Conservation (phyloP, 2,888 invertebrate genomes). For the Drosophila lacicola region DNA sequence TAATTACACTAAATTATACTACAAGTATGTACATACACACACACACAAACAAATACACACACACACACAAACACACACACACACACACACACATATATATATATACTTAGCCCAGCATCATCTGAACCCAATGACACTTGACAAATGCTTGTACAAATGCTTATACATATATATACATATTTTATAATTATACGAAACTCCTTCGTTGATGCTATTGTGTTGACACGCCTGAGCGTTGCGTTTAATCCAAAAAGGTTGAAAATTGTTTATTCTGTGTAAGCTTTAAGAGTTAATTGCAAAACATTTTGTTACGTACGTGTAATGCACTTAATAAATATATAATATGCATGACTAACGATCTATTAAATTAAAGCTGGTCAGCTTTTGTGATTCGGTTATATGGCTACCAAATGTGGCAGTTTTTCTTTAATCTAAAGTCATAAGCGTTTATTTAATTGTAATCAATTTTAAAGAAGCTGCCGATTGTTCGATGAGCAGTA, state of each 20-base stretch:
- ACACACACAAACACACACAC: too few species aligned
- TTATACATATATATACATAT: not conserved
- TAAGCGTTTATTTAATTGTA: too few species aligned
- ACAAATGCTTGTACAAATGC: conserved; percentile 43
- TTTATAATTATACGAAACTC: not conserved
- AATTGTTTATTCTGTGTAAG: conserved; percentile 27
- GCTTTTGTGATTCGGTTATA: too few species aligned
- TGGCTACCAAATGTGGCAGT: too few species aligned
- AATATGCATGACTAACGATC: conserved; percentile 8
- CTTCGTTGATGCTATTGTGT: conserved; percentile 25
- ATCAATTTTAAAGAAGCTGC: not conserved
- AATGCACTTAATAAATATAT: conserved; percentile 42
- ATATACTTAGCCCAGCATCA: conserved; percentile 9
- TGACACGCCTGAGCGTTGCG: conserved; percentile 14
- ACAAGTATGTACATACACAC: conserved; percentile 27
- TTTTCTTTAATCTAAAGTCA: too few species aligned
- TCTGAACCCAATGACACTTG: conserved; percentile 18
- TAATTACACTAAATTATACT: conserved; percentile 27
- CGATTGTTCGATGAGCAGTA: not conserved
- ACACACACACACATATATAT: conserved; percentile 17
- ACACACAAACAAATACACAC: conserved; percentile 20
- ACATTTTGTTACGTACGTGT: conserved; percentile 35
- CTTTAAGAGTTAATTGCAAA: conserved; percentile 19
- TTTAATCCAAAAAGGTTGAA: conserved; percentile 24
- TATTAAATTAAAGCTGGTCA: not conserved